Conservation (phyloP, 2,888 invertebrate species). For the Synergus gifuensis region DNA sequence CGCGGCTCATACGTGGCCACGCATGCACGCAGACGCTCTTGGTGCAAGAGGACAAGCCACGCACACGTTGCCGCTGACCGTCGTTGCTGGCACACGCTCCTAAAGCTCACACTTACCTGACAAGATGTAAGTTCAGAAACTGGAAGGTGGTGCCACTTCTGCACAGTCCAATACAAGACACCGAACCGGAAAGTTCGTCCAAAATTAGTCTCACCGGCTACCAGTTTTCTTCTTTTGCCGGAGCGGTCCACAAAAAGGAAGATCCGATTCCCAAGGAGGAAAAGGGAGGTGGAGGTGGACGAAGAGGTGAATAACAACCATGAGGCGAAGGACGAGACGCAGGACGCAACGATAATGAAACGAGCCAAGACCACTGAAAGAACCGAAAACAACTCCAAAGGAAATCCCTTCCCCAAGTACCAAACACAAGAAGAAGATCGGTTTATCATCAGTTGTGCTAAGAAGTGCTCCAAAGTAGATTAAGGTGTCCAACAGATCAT, state of each 20-base stretch:
- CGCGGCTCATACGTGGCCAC: constrained; percentile 75
- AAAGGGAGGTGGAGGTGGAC: constrained; percentile 53
- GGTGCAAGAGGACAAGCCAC: constrained; percentile 45
- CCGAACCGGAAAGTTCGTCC: constrained; percentile 75
- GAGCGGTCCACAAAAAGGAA: constrained; percentile 35
- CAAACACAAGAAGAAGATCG: constrained; percentile 4
- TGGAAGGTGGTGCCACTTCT: constrained; percentile 70
- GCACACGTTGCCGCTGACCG: constrained; percentile 77
- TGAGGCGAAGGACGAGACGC: constrained; percentile 45
- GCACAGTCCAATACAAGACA: constrained; percentile 77
- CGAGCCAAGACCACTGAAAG: constrained; percentile 60
- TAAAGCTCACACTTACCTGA: constrained; percentile 77
- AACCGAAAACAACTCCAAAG: constrained; percentile 31
- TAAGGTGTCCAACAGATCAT: constrained; percentile 1
- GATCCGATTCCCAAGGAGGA: constrained; percentile 44
- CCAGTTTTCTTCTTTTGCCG: constrained; percentile 39
- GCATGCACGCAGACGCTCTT: constrained; percentile 74
- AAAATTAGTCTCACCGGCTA: constrained; percentile 54
- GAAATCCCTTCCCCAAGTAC: constrained; percentile 37
- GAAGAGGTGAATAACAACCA: constrained; percentile 46
- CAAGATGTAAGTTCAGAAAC: constrained; percentile 77
- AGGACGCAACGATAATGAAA: constrained; percentile 64
- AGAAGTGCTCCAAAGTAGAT: constrained; percentile 54
- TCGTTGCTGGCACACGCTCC: constrained; percentile 59
- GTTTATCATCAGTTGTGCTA: constrained; percentile 1